Conservation (phyloP, 2,888 invertebrate species). For the Cynaeus angustus region DNA sequence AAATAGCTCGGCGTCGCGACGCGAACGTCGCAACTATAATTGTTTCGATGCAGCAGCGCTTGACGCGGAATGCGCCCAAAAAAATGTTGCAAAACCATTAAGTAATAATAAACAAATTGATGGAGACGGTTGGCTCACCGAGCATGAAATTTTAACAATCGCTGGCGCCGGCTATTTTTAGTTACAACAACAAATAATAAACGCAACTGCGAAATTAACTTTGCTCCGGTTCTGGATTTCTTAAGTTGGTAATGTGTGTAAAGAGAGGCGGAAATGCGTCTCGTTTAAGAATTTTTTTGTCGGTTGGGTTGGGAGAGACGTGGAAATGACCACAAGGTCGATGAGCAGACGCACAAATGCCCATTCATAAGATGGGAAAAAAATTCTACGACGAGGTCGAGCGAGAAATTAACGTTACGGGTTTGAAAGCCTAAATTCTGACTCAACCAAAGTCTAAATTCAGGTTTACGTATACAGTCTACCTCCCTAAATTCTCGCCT, state of each 20-base stretch:
- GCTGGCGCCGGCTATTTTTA: conserved; percentile 62
- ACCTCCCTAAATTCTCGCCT: too few species aligned
- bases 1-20: conserved; percentile 53
- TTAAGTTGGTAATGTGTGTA: not conserved
- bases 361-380: not conserved
- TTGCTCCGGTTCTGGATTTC: conserved; percentile 1
- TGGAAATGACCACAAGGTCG: conserved; percentile 21
- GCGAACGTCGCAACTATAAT: conserved; percentile 52
- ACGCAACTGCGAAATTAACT: conserved; percentile 8
- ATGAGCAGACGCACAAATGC: not conserved
- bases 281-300: conserved; percentile 2
- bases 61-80: conserved; percentile 36
- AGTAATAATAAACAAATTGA: conserved; percentile 35
- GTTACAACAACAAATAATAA: conserved; percentile 58
- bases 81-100: conserved; percentile 18
- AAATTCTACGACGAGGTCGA: not conserved
- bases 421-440: too few species aligned
- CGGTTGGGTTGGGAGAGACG: not conserved
- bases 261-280: conserved; percentile 11
- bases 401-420: not conserved
- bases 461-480: too few species aligned
- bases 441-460: too few species aligned
- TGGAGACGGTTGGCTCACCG: conserved; percentile 12
- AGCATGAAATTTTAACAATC: conserved; percentile 56
- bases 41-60: conserved; percentile 38